Percentiles rank a stretch among this genome's conserved stretches.
phyloP scores from a whole-genome alignment of 2,888 invertebrate species.

The Pycnomerus fuliginosus region DNA sequence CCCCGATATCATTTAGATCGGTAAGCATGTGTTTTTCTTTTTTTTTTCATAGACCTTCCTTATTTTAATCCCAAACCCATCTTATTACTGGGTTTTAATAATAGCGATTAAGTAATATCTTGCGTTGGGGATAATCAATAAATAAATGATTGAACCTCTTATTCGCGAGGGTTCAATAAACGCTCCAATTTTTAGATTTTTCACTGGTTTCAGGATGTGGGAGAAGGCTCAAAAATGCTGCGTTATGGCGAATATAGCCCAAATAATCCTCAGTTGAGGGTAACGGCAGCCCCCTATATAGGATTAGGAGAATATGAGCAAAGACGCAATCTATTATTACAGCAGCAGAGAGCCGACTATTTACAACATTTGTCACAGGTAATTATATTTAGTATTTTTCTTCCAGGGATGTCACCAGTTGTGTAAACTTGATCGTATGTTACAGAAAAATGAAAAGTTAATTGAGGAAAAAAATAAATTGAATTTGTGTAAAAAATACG shows the following conservation, averaged over 20 bases:
- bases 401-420: too few relatives aligned
- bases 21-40: conserved; percentile 42
- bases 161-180: too few relatives aligned
- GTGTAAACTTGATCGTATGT: too few relatives aligned
- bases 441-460: too few relatives aligned
- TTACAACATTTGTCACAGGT: conserved; percentile 61
- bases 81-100: too few relatives aligned
- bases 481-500: too few relatives aligned
- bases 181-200: too few relatives aligned
- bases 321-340: conserved; percentile 55
- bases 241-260: conserved; percentile 64
- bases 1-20: conserved; percentile 46
- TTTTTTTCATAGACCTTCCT: neutral
- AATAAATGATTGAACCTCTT: neutral
- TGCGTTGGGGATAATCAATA: neutral
- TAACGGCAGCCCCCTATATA: conserved; percentile 55
- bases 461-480: too few relatives aligned
- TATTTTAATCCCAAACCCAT: neutral
- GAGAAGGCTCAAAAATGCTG: conserved; percentile 50
- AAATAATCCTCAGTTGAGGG: conserved; percentile 58
- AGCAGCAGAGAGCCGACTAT: conserved; percentile 58
- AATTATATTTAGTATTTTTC: too few relatives aligned
- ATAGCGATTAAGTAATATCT: too few relatives aligned
- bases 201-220: conserved; percentile 46
- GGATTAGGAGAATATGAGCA: conserved; percentile 64